These are phyloP conservation scores for Gymnocephalus cernua DNA, from an alignment of 2,113 vertebrate species.

Conservation along the genomic window DNA sequence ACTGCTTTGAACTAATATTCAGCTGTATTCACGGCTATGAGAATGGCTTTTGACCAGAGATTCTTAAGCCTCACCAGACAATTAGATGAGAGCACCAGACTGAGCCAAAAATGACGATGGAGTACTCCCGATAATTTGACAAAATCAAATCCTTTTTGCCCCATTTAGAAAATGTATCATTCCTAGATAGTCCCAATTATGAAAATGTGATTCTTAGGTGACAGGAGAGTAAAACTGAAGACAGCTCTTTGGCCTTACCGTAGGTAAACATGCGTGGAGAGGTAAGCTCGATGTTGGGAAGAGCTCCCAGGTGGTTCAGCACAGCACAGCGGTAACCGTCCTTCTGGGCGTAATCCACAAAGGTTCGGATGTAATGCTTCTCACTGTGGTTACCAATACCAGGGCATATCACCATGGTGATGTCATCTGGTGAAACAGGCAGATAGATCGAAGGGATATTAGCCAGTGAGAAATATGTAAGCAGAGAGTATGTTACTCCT, in stretches of 20 bases:
- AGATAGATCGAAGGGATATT: slow-evolving; percentile 19
- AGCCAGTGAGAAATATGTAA: slow-evolving; percentile 21
- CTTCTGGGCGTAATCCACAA: slow-evolving; percentile 96
- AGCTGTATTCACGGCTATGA: slow-evolving; percentile 3
- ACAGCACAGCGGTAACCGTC: slow-evolving; percentile 97
- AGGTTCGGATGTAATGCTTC: slow-evolving; percentile 98
- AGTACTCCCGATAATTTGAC: background rate
- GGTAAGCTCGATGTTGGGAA: slow-evolving; percentile 97
- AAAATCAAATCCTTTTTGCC: background rate
- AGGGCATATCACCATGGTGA: slow-evolving; percentile 99
- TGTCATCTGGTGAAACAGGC: slow-evolving; percentile 86
- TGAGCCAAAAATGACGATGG: background rate
- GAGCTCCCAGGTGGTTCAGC: slow-evolving; percentile 95
- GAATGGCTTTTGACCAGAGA: background rate
- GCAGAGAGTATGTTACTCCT: background rate
- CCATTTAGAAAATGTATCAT: background rate
- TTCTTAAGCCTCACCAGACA: slow-evolving; percentile 16
- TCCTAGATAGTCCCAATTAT: background rate
- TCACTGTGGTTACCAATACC: slow-evolving; percentile 99
- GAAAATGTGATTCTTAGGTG: background rate
- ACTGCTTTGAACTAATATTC: background rate
- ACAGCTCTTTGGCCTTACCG: slow-evolving; percentile 81
- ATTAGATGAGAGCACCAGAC: background rate
- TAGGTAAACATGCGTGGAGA: slow-evolving; percentile 99
- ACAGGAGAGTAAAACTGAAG: background rate